phyloP scores from a whole-genome alignment of 2,113 vertebrate species.

The Microtus richardsoni region DNA sequence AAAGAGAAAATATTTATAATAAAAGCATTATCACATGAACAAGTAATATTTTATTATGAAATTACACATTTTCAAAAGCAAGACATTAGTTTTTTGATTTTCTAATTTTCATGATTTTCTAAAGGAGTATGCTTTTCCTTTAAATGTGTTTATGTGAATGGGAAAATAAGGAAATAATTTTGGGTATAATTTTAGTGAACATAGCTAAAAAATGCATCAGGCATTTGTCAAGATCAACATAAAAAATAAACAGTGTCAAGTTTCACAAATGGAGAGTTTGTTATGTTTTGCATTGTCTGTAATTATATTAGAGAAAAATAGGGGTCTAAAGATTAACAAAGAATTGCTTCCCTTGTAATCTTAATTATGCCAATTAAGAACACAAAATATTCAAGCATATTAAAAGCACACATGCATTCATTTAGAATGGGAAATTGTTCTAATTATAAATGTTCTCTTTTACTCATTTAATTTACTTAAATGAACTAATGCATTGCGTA shows the following conservation, averaged over 20 bases:
- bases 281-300: constrained; percentile 14
- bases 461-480: constrained; percentile 60
- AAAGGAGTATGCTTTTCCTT: not conserved
- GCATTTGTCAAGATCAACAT: not conserved
- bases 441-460: constrained; percentile 59
- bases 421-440: constrained; percentile 47
- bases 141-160: not conserved
- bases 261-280: not conserved
- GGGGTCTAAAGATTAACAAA: constrained; percentile 23
- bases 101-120: constrained; percentile 22
- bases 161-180: constrained; percentile 14
- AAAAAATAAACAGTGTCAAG: constrained; percentile 21
- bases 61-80: not conserved
- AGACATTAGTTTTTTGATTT: not conserved
- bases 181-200: not conserved
- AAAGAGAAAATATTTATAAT: constrained; percentile 7
- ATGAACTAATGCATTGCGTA: constrained; percentile 25
- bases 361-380: constrained; percentile 50
- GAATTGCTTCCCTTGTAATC: not conserved
- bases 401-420: constrained; percentile 37
- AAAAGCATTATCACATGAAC: not conserved
- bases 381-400: constrained; percentile 37
- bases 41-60: not conserved
- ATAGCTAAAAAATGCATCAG: constrained; percentile 43
- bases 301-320: constrained; percentile 27